These are phyloP conservation scores for Ciconia maguari DNA, from an alignment of 2,113 vertebrate genomes.

Conservation along the genomic window DNA sequence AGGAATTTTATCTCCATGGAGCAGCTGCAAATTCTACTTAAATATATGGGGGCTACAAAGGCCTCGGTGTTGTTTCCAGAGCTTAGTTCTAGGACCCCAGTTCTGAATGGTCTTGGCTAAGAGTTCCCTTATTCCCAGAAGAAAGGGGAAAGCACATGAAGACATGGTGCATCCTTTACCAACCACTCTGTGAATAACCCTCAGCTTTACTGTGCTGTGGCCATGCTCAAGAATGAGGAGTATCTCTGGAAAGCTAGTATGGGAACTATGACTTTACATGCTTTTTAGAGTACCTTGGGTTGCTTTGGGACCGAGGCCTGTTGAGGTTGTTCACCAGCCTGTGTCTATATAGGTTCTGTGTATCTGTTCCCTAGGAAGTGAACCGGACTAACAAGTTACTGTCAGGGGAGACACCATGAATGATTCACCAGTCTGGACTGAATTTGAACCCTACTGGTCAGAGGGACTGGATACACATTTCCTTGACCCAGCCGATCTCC, in stretches of 20 bases:
- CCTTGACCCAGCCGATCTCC: background rate
- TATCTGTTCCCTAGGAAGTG: background rate
- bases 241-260: background rate
- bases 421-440: background rate
- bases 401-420: background rate
- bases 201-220: background rate
- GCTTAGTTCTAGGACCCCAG: background rate
- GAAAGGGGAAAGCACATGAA: background rate
- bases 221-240: background rate
- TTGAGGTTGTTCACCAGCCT: background rate
- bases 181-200: background rate
- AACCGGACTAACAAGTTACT: background rate
- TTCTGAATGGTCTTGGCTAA: background rate
- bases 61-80: background rate
- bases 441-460: background rate
- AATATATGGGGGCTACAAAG: background rate
- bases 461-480: background rate
- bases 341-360: background rate
- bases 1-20: background rate
- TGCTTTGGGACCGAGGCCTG: background rate
- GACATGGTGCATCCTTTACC: background rate
- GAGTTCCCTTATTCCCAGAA: background rate
- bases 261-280: background rate
- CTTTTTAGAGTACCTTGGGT: background rate
- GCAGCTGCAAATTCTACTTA: background rate